Percentiles rank a stretch among this genome's conserved stretches.
These are phyloP conservation scores for Forbesichthys agassizii DNA, from an alignment of 2,113 vertebrate genomes.

Conservation along the genomic window DNA sequence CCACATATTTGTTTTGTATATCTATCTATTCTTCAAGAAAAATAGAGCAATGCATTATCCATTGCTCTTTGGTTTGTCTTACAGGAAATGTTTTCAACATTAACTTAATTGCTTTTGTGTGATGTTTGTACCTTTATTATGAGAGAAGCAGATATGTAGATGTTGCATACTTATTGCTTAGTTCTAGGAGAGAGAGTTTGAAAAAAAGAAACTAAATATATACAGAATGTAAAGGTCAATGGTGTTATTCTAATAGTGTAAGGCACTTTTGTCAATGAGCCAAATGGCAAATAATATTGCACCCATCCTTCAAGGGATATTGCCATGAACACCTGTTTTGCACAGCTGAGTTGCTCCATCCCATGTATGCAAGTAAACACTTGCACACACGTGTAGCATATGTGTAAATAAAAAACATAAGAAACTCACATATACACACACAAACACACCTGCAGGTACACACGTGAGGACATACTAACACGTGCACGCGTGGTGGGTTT, in stretches of 20 bases:
- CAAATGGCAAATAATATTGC: constrained; percentile 58
- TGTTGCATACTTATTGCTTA: not conserved
- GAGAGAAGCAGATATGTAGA: no score
- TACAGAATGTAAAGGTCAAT: constrained; percentile 43
- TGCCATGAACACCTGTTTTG: constrained; percentile 34
- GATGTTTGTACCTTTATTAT: no score
- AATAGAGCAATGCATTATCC: no score
- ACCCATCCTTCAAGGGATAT: constrained; percentile 63
- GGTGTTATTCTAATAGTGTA: constrained; percentile 42
- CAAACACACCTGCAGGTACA: constrained; percentile 64
- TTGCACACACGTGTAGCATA: not conserved
- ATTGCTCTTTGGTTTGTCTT: not conserved
- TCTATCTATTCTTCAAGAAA: no score
- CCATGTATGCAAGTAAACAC: constrained; percentile 8
- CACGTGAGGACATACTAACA: not conserved
- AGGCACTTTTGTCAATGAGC: constrained; percentile 51
- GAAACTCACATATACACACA: no score
- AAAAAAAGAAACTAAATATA: not conserved
- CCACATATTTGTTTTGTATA: no score
- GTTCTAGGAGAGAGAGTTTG: not conserved
- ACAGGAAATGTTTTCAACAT: not conserved
- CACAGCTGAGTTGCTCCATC: not conserved
- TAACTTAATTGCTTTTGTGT: no score
- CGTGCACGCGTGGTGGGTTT: constrained; percentile 5
- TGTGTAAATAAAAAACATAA: constrained; percentile 27